Percentiles rank a stretch among this genome's conserved stretches.
Evolutionary conservation across 2,888 invertebrate species (phyloP).

Genomic region (Polydrusus pterygomalis): DNA sequence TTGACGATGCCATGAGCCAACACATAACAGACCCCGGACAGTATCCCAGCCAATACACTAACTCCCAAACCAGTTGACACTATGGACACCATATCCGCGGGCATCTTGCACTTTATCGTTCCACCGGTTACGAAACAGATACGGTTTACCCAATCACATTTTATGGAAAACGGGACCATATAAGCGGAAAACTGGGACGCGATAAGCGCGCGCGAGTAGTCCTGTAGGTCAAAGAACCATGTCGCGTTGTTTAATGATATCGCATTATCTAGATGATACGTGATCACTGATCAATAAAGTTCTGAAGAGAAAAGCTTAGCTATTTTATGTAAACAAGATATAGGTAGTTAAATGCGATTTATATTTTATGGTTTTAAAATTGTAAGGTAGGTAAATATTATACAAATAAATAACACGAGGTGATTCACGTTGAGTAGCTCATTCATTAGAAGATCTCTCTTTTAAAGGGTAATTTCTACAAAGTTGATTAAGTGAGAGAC

Average conservation of each 20-base stretch:
- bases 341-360: not conserved
- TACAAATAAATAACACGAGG: too few species aligned
- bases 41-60: conserved; percentile 80
- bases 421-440: too few species aligned
- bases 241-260: conserved; percentile 19
- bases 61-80: conserved; percentile 78
- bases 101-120: conserved; percentile 69
- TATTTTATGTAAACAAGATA: conserved; percentile 2
- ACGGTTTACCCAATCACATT: conserved; percentile 52
- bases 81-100: conserved; percentile 74
- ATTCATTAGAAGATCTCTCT: too few species aligned
- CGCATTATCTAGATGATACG: conserved; percentile 5
- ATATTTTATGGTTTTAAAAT: too few species aligned
- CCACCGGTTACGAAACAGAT: conserved; percentile 53
- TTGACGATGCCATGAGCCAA: conserved; percentile 75
- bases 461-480: too few species aligned
- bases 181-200: conserved; percentile 31
- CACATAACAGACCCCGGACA: conserved; percentile 81
- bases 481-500: too few species aligned
- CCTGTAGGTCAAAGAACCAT: conserved; percentile 36
- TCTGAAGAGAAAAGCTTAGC: conserved; percentile 9
- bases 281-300: conserved; percentile 2
- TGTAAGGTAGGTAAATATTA: too few species aligned
- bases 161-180: conserved; percentile 52
- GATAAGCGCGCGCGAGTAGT: conserved; percentile 2